Evolutionary conservation across 1,140 invertebrate genomes (phyloP), one percentile per base, ranked within the genome.

Genomic region (Melitaea cinxia): DNA sequence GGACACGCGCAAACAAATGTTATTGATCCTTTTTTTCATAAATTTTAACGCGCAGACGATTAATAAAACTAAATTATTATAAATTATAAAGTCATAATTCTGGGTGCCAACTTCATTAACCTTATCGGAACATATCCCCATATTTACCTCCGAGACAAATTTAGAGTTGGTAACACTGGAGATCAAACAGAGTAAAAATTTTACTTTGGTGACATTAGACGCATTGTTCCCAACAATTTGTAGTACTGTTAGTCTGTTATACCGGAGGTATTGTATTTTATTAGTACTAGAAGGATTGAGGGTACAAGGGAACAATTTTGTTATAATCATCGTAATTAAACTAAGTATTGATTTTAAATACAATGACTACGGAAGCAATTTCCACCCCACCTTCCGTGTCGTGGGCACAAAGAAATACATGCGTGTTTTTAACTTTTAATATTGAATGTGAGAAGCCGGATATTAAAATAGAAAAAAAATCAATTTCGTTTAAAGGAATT

Each of bases 391-490:
- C 97, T 33, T 94, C 96, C 47, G 95, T 98, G 37, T 94, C 95
- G 79, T 99, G 98, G 98, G 98, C 98, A 15, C 97, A 99, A 90
- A 94, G 96, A 80, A 94, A 93, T 77, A 93, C 94, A 73, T 89
- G 94, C 72, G 89, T 99, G 37, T 98, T 94, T 88, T 88, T 99
- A 53, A 98, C 97, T 47, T 94, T 99, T 77, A 96, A 96, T 85
- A 91, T 99, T 70, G 97, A 98, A 93, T 97, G 96, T 86, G 95
- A 96, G 91, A 93, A 97, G 83, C 97, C 97, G 65, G 93, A 94
- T 70, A 91, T 84, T 47, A 94, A 93, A 91, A 93, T 98, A 69
- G 96, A 96, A 80, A 93, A 95, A 72, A 94, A 96, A 70, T 94
- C 93, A 83, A 89, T 99, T 80, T 94, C 94, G 73, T 99, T 98